Conservation (phyloP, 1,140 invertebrate genomes). For the Drosophila seguyi region DNA sequence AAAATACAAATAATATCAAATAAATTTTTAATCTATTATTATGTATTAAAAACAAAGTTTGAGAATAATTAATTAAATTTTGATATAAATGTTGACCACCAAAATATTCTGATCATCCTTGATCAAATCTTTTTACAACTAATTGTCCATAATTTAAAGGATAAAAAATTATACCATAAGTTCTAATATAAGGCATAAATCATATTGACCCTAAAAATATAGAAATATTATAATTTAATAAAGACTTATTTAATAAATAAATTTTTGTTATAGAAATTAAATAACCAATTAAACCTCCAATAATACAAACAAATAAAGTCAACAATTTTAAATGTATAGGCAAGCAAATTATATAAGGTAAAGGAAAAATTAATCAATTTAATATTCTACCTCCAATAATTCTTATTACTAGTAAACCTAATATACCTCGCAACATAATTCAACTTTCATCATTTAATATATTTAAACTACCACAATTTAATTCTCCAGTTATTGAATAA, state of each 20-base stretch:
- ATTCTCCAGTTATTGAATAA: conserved; percentile 86
- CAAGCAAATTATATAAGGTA: conserved; percentile 86
- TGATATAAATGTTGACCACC: conserved; percentile 82
- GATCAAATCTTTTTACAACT: conserved; percentile 84
- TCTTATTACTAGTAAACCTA: conserved; percentile 16
- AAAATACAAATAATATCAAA: too few species aligned
- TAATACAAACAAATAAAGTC: conserved; percentile 84
- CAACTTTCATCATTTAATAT: conserved; percentile 85
- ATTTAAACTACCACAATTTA: conserved; percentile 85
- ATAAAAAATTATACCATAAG: too few species aligned
- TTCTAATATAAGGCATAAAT: conserved; percentile 85
- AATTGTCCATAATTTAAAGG: too few species aligned
- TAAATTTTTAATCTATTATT: too few species aligned
- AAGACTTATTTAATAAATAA: conserved; percentile 83
- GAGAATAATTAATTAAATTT: conserved; percentile 62
- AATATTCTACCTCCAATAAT: too few species aligned
- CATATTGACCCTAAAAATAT: conserved; percentile 83
- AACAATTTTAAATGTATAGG: conserved; percentile 85
- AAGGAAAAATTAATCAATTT: background rate
- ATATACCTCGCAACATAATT: conserved; percentile 86
- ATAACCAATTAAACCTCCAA: conserved; percentile 81
- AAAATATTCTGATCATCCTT: conserved; percentile 86
- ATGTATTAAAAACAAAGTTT: too few species aligned
- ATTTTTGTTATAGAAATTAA: conserved; percentile 84
- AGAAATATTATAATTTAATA: conserved; percentile 79